These are phyloP conservation scores for Cichladusa arquata DNA, from an alignment of 2,113 vertebrate species.

Conservation along the genomic window DNA sequence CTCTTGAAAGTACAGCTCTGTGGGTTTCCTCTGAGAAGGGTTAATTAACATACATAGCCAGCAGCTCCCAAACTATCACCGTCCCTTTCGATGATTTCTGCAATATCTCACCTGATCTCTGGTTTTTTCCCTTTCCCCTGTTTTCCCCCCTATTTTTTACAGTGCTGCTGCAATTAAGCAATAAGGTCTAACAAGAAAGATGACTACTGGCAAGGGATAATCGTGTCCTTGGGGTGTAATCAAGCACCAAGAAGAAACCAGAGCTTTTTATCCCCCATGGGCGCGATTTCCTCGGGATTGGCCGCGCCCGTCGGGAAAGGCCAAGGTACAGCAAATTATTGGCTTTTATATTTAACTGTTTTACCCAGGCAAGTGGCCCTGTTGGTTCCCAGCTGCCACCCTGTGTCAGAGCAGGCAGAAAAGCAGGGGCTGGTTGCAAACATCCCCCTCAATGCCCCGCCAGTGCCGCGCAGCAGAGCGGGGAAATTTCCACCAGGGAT, in stretches of 20 bases:
- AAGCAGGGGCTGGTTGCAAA: neutral
- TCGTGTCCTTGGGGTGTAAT: slow-evolving; percentile 46
- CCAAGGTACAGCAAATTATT: neutral
- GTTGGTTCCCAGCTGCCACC: neutral
- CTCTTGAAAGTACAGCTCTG: neutral
- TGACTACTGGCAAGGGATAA: slow-evolving; percentile 37
- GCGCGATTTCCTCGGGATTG: neutral
- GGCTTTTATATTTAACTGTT: neutral
- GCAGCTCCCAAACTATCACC: slow-evolving; percentile 21
- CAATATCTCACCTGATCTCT: slow-evolving; percentile 17
- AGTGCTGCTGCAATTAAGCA: slow-evolving; percentile 23
- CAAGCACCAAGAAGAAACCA: slow-evolving; percentile 34
- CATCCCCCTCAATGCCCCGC: fast-evolving
- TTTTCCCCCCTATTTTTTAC: neutral
- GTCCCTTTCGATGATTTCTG: neutral
- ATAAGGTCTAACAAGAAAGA: slow-evolving; percentile 25
- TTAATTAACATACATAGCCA: slow-evolving; percentile 59
- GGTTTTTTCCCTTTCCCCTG: fast-evolving
- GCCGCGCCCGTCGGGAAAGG: neutral
- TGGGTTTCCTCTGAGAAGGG: slow-evolving; percentile 33
- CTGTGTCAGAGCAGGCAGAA: neutral
- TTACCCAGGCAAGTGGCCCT: neutral
- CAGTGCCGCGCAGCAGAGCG: fast-evolving
- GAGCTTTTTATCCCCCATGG: neutral
- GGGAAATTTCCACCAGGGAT: slow-evolving; percentile 13